Base-by-base conservation (phyloP, 64 coral and sea anemone species). In the Porites lutea region DNA sequence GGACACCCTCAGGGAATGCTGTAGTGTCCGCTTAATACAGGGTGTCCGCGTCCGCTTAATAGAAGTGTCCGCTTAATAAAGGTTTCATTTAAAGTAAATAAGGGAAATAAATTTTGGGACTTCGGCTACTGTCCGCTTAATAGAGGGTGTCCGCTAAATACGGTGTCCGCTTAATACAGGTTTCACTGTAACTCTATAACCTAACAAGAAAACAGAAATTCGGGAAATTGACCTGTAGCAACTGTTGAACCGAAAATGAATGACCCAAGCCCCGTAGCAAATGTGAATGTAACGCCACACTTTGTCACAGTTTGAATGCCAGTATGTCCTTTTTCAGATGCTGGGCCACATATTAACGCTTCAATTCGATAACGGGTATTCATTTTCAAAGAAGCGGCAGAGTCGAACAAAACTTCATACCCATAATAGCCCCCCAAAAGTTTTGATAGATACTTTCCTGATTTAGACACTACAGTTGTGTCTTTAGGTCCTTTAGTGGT, bases 201-300 rank as follows among this genome's bases (percentile, higher is more conserved):
- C 54, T n/a, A 76, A 13, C 49, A 76, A 50, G 73, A 76, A 9
- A 76, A 76, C 73, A 76, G 3, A 76, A 76, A 76, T 76, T 76
- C 48, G 51, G 47, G 16, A 3, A 76, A 76, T 16, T 76, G 73
- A 18, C 73, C 73, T 4, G 2, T 3, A 4, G 13, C 4, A 52
- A 6, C 3, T 51, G 0, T n/a, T 49, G 73, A 52, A 8, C 73
- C 48, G 43, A 52, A 11, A 13, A 0, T 65, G 4, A 0, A 0
- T 57, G 54, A 57, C 7, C 4, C 0, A 4, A 7, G 1, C 5
- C 3, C 4, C 0, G 13, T 13, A 2, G 73, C 16, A 76, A 76
- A 76, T 16, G 15, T 76, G 47, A 76, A 76, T 5, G 14, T 76
- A 3, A 76, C 73, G 9, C 16, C 48, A 76, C 13, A 14, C 3